These are phyloP conservation scores for Xerus inauris DNA, from an alignment of 2,113 vertebrate genomes.

Conservation along the genomic window DNA sequence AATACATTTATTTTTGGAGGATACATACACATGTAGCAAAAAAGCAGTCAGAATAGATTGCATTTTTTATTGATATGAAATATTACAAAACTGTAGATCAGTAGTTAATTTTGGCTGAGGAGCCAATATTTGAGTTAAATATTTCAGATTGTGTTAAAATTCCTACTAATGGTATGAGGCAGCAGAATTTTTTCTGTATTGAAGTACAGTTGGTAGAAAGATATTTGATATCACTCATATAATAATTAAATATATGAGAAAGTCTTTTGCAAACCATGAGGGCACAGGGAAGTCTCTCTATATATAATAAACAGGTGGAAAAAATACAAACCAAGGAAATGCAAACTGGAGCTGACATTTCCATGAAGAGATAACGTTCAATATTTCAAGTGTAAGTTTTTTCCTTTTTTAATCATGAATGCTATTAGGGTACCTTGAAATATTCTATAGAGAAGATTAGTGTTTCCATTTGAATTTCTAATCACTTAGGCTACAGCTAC, in stretches of 20 bases:
- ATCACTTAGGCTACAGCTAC: background rate
- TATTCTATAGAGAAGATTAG: background rate
- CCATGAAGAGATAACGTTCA: background rate
- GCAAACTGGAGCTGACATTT: background rate
- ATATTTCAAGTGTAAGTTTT: background rate
- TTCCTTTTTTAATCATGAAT: background rate
- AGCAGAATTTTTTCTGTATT: background rate
- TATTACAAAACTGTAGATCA: background rate
- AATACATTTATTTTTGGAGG: background rate
- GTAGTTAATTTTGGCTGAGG: background rate
- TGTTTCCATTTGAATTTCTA: background rate
- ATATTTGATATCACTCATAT: background rate
- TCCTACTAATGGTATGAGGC: background rate
- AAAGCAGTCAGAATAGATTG: background rate
- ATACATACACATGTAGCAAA: background rate
- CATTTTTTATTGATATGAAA: background rate
- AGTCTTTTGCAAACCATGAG: background rate
- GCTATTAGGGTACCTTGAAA: background rate
- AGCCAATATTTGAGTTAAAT: background rate
- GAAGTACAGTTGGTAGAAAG: background rate
- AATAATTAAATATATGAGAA: background rate
- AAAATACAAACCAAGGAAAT: background rate
- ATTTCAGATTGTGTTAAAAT: background rate
- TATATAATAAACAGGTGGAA: background rate
- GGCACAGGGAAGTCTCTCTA: background rate